Evolutionary conservation across 2,888 invertebrate species (phyloP).

Genomic region (Cosmia pyralina): DNA sequence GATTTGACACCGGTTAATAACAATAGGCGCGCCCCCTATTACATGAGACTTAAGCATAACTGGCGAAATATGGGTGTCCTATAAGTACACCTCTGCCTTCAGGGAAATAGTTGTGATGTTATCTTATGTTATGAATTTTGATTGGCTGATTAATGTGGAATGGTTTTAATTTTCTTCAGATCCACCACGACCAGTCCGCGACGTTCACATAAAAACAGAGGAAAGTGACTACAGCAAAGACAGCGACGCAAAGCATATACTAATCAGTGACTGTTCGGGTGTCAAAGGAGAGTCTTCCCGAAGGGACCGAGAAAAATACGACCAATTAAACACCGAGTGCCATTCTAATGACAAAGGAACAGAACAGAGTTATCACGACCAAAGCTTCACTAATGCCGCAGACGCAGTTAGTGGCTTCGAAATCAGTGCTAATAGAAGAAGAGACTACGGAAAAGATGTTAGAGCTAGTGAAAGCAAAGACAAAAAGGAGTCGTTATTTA

Average conservation of each 20-base stretch:
- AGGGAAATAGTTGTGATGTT: no score
- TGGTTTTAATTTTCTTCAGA: not conserved
- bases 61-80: no score
- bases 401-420: no score
- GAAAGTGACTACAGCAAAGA: not conserved
- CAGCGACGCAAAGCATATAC: not conserved
- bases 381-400: no score
- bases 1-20: no score
- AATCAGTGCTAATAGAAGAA: not conserved
- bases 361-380: accelerated
- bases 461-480: not conserved
- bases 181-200: not conserved
- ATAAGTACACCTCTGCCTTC: no score
- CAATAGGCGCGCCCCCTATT: no score
- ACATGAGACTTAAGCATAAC: no score
- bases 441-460: not conserved
- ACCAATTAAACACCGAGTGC: not conserved
- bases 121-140: no score
- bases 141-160: not conserved
- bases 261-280: not conserved
- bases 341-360: not conserved
- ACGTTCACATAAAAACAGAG: not conserved
- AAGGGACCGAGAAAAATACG: not conserved
- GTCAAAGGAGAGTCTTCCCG: not conserved
- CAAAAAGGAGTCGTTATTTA: not conserved